phyloP scores from a whole-genome alignment of 2,797 vertebrate species.

The Perodicticus potto region DNA sequence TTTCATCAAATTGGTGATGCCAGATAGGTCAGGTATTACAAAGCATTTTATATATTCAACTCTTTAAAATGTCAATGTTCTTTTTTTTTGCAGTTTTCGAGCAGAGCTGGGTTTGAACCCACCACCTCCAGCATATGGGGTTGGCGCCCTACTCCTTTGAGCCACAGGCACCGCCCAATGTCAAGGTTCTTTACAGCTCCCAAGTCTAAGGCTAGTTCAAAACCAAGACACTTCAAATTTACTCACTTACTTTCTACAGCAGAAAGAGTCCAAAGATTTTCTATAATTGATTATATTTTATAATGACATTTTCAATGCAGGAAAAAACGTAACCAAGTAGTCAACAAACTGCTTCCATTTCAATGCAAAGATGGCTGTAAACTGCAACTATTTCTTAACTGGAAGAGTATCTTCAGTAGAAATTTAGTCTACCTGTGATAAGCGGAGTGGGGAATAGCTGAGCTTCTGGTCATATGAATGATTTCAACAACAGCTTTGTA shows the following conservation, averaged over 20 bases:
- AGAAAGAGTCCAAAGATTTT: not conserved
- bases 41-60: not conserved
- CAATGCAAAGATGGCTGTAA: constrained; percentile 18
- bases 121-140: no score
- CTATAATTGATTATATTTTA: constrained; percentile 40
- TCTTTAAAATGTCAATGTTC: not conserved
- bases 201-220: not conserved
- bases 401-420: not conserved
- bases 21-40: not conserved
- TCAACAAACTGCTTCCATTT: constrained; percentile 24
- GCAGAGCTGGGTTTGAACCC: no score
- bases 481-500: not conserved
- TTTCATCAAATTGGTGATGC: not conserved
- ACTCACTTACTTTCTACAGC: not conserved
- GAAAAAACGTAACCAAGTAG: not conserved
- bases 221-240: not conserved
- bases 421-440: not conserved
- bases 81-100: no score
- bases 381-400: not conserved
- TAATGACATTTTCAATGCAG: not conserved
- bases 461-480: not conserved
- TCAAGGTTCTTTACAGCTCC: not conserved
- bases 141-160: no score
- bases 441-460: not conserved
- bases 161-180: no score